Conservation (phyloP, 2,888 invertebrate genomes). For the Graphium colonna region DNA sequence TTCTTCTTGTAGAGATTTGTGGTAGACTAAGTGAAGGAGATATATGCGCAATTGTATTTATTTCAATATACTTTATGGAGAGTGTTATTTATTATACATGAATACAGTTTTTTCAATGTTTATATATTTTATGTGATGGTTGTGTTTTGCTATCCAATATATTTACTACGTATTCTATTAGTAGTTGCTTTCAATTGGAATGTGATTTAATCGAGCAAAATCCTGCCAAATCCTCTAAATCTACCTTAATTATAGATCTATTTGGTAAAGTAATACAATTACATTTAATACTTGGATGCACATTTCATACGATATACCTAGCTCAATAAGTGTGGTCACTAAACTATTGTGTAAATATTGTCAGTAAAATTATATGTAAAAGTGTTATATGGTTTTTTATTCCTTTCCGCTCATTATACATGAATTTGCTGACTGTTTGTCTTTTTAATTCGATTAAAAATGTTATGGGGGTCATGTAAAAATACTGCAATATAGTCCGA, state of each 20-base stretch:
- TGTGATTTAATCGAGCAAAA: constrained; percentile 70
- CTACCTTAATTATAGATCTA: constrained; percentile 40
- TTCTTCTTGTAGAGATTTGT: constrained; percentile 25
- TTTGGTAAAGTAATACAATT: constrained; percentile 70
- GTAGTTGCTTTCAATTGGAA: constrained; percentile 50
- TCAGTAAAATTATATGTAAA: constrained; percentile 78
- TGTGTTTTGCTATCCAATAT: constrained; percentile 51
- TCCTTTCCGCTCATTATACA: too few species aligned
- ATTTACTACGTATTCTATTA: constrained; percentile 46
- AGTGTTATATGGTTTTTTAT: constrained; percentile 58
- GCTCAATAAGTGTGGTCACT: constrained; percentile 79
- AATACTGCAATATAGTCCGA: too few species aligned
- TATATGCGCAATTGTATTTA: constrained; percentile 28
- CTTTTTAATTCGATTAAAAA: too few species aligned
- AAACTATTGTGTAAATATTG: constrained; percentile 76
- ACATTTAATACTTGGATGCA: constrained; percentile 63
- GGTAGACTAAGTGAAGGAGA: constrained; percentile 19
- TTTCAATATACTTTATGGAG: constrained; percentile 35
- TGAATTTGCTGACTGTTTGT: too few species aligned
- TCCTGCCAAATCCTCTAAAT: constrained; percentile 69
- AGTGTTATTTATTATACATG: constrained; percentile 25
- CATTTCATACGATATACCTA: constrained; percentile 76
- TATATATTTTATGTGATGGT: constrained; percentile 61
- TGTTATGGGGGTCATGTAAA: too few species aligned
- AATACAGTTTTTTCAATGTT: constrained; percentile 30